Evolutionary conservation across 2,113 vertebrate species (phyloP), one percentile per base, ranked within the genome.

Genomic region (Notarius quadriscutis): DNA sequence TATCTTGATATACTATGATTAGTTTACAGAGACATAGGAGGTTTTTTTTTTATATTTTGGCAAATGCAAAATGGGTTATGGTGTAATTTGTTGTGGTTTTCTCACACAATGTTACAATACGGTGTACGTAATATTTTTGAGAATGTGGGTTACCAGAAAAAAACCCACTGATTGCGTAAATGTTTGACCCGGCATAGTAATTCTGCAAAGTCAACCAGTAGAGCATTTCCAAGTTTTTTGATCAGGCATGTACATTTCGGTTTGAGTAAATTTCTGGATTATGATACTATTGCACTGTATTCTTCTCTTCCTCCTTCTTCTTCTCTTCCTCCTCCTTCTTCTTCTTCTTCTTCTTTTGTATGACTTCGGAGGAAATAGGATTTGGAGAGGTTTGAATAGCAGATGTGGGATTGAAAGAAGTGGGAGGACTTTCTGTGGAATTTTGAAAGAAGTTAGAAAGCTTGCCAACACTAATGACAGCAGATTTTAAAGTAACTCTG

Each of bases 401-500:
- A 57, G 57, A 81, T 25, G 10, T 41, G 79, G 79, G 30, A 22
- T 81, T 81, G 57, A 62, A 34, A 9, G 55, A 34, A 80, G 18
- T 9, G 51, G 53, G n/a, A 58, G 15, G 10, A 41, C 5, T 12
- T 81, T 81, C 57, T 62, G 30, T 12, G 30, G 79, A 81, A 41
- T 81, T 27, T 22, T 60, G 9, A 11, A 81, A 57, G 79, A 81
- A 60, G n/a, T 58, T 18, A 20, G 53, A 15, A 80, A 48, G 30
- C 30, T 22, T 62, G 57, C 79, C 79, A 62, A 62, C 79, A 25
- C 79, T 81, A 30, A 81, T 81, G 62, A 81, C 10, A 3, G 4
- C 58, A 62, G 79, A 20, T 58, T 81, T 62, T 48, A 81, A 62
- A 81, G 30, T 34, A 81, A 14, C 57, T 81, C 18, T 62, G 48